These are phyloP conservation scores for Bicyclus anynana DNA, from an alignment of 1,140 invertebrate species.

Conservation along the genomic window DNA sequence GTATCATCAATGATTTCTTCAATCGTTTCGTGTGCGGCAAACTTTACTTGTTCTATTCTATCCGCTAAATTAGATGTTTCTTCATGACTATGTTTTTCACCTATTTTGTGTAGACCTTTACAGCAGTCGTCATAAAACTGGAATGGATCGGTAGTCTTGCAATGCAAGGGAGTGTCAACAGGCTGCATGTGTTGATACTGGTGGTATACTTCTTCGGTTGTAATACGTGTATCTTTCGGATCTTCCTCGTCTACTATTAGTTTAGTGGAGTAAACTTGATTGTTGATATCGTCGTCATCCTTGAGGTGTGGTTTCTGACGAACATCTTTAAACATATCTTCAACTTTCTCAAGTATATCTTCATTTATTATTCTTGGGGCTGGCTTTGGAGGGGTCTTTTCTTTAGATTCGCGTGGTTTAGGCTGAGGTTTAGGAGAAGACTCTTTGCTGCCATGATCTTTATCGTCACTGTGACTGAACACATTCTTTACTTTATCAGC, in stretches of 20 bases:
- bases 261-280: conserved; percentile 58
- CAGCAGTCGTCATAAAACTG: conserved; percentile 56
- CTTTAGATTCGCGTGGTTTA: conserved; percentile 56
- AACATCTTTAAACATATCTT: conserved; percentile 74
- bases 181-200: conserved; percentile 68
- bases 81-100: conserved; percentile 61
- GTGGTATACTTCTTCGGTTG: conserved; percentile 62
- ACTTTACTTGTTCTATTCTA: conserved; percentile 61
- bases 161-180: conserved; percentile 52
- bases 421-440: conserved; percentile 58
- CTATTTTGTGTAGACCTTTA: conserved; percentile 52
- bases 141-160: conserved; percentile 52
- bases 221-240: conserved; percentile 34
- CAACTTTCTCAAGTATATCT: conserved; percentile 69
- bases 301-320: conserved; percentile 54
- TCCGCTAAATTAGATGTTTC: conserved; percentile 63
- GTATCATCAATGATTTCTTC: conserved; percentile 42
- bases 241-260: conserved; percentile 65
- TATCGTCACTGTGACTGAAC: conserved; percentile 60
- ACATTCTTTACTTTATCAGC: conserved; percentile 66
- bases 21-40: conserved; percentile 53
- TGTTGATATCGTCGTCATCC: conserved; percentile 58
- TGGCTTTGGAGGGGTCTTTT: conserved; percentile 59
- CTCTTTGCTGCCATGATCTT: conserved; percentile 51
- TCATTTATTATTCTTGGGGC: conserved; percentile 69